phyloP scores from a whole-genome alignment of 2,888 invertebrate genomes.

The Drosophila emarginata region DNA sequence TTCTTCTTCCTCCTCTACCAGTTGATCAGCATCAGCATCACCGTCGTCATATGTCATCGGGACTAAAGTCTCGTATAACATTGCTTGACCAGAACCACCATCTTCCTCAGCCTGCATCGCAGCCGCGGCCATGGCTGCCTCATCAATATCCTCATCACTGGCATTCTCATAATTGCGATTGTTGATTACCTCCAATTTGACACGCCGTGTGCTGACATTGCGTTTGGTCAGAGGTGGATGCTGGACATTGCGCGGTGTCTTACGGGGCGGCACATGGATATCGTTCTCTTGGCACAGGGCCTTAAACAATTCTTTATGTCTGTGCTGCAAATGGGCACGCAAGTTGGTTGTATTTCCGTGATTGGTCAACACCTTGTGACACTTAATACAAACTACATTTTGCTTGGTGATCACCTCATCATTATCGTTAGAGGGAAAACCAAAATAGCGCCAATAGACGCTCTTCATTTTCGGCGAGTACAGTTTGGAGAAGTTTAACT shows the following conservation, averaged over 20 bases:
- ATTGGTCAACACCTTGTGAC: conserved; percentile 79
- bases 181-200: conserved; percentile 55
- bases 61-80: conserved; percentile 78
- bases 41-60: conserved; percentile 80
- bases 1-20: conserved; percentile 63
- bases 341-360: conserved; percentile 82
- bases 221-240: conserved; percentile 59
- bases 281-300: conserved; percentile 76
- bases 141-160: conserved; percentile 66
- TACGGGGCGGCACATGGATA: conserved; percentile 79
- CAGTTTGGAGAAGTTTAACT: conserved; percentile 78
- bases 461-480: conserved; percentile 82
- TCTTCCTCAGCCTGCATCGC: conserved; percentile 72
- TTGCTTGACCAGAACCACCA: conserved; percentile 68
- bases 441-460: conserved; percentile 82
- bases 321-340: conserved; percentile 80
- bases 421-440: conserved; percentile 81
- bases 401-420: conserved; percentile 81
- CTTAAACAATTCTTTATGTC: conserved; percentile 79
- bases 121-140: conserved; percentile 65
- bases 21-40: conserved; percentile 71
- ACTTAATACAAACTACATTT: conserved; percentile 81
- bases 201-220: conserved; percentile 50
- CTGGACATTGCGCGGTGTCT: conserved; percentile 58
- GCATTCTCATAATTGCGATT: conserved; percentile 56